Base-by-base conservation (phyloP, 2,888 invertebrate genomes). In the Torymus texanus region DNA sequence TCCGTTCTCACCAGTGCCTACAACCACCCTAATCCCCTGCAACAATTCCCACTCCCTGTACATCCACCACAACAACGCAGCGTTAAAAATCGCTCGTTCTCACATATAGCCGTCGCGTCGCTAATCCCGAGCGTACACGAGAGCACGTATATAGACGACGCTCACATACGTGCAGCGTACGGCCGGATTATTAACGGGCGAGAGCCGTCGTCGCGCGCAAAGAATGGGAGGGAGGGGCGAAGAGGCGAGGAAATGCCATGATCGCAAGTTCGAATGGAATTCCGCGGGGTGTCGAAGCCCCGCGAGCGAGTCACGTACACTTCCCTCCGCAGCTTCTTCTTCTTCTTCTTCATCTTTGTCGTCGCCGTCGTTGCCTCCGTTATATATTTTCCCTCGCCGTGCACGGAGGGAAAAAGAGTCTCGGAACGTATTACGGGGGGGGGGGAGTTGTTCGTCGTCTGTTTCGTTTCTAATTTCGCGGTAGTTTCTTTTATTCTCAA, bases 231-330 rank as follows among this genome's bases (percentile, higher is more conserved):
- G 21, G 21, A 21, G 21, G 21, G 21, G 21, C 21, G 75, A 59
- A 59, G 41, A 67, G 67, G 59, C 24, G 21, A 75, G 65, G 74
- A 74, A 74, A 74, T 65, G 74, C 74, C 65, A 65, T 58, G 65
- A 74, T 74, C 74, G 74, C 65, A 55, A 74, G 66, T 75, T 75
- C 59, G 66, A 75, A 75, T 75, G 65, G 75, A 59, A 75, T 67
- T 75, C 67, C 58, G 41, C 29, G 70, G 12, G 21, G 29, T 41
- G 41, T 41, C 41, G 41, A 41, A 41, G 41, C 41, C 41, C 29
- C 63, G 41, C n/a, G 41, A 29, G 63, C 41, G 63, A 63, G 63
- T 63, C 63, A 63, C 63, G 63, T 63, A 63, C 41, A 63, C 41
- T 16, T 63, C 41, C 50, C 29, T n/a, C 14, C 41, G 29, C 63